Evolutionary conservation across 2,888 invertebrate species (phyloP), one percentile per base, ranked within the genome.

Genomic region (Dolichopus griseipennis): DNA sequence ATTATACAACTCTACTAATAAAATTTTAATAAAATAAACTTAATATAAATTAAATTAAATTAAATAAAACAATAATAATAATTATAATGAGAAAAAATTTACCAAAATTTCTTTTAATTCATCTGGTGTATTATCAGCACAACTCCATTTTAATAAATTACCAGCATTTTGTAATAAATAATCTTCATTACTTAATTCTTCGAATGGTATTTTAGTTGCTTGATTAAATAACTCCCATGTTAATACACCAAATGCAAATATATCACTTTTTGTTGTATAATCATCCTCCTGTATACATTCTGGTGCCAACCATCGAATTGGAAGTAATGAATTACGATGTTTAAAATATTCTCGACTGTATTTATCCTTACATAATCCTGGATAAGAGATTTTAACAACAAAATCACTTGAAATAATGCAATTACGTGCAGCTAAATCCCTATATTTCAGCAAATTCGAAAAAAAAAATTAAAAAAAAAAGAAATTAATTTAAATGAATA

Each of bases 261-360:
- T 91, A 80, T 97, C 97, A 75, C 94, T 94, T 78, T 95, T 95
- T 64, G 92, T 91, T 18, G 95, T 94, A 79, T 89, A 95, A 71
- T 95, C 95, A 69, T 93, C 93, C 75, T 96, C 95, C 72, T 91
- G 84, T 1, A 94, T 90, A 1, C 94, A 94, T 79, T 97, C 97
- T 21, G 88, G 85, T 0, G 96, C 92, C 79, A 95, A 79, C 97
- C 97, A 97, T 73, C 97, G 87, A 15, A 96, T 82, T 0, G 96
- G 95, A 65, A 96, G 86, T 74, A 91, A 86, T 86, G 89, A 87
- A 76, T 94, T 93, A 70, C 90, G 88, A 75, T 92, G 87, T 74
- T 91, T 91, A 79, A 87, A 92, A 82, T 97, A 97, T 78, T 97
- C 96, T 73, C 90, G 89, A 64, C 91, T 90, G 79, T 96, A 93